Conservation (phyloP, 2,797 vertebrate species). For the Leptatherina wallacei region DNA sequence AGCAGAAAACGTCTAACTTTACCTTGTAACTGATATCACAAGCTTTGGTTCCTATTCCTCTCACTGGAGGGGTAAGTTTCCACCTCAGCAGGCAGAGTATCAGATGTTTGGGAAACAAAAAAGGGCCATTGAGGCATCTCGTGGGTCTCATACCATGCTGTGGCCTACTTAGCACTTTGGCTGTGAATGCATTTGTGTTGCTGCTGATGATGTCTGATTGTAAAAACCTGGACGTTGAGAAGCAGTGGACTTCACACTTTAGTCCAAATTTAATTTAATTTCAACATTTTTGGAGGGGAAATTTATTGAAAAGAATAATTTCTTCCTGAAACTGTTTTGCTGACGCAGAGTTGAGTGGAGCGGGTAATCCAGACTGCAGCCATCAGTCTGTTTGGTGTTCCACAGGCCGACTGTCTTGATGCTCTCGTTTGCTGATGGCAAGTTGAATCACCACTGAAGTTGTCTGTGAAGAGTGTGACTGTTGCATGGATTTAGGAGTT, state of each 20-base stretch:
- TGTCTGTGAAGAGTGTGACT: slow-evolving; percentile 40
- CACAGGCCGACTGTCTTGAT: slow-evolving; percentile 50
- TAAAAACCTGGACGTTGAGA: slow-evolving; percentile 21
- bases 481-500: slow-evolving; percentile 44
- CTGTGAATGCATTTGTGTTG: slow-evolving; percentile 59
- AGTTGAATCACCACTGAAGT: slow-evolving; percentile 53
- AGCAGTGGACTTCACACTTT: neutral
- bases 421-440: slow-evolving; percentile 53
- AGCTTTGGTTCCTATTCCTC: slow-evolving; percentile 58
- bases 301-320: neutral
- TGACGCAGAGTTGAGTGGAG: slow-evolving; percentile 23
- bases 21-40: slow-evolving; percentile 55
- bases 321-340: neutral
- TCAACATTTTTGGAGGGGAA: neutral
- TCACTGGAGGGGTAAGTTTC: slow-evolving; percentile 64
- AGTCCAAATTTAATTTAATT: neutral
- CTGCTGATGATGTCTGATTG: slow-evolving; percentile 54
- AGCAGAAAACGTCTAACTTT: slow-evolving; percentile 43
- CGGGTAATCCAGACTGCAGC: slow-evolving; percentile 33
- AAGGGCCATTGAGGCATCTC: slow-evolving; percentile 69
- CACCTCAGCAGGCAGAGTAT: slow-evolving; percentile 74
- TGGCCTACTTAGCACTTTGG: slow-evolving; percentile 75
- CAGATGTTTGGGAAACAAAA: slow-evolving; percentile 77
- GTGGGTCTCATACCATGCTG: slow-evolving; percentile 74
- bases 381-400: slow-evolving; percentile 25